Conservation (phyloP, 2,888 invertebrate genomes). For the Ichneumoninae sp. region DNA sequence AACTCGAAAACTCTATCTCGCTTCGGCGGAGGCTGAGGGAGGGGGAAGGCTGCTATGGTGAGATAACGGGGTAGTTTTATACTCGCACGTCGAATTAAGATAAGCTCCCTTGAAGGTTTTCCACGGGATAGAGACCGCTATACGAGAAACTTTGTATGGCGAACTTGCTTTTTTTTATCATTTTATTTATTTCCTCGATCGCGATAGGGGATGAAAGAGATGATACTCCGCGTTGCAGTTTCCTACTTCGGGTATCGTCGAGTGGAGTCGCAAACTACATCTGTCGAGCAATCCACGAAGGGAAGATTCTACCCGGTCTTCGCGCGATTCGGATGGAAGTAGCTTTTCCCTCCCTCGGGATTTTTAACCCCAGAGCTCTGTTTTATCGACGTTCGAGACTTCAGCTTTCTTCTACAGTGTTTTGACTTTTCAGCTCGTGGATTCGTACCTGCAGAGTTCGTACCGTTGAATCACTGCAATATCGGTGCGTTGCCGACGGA, state of each 20-base stretch:
- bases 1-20: slow-evolving; percentile 48
- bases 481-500: neutral
- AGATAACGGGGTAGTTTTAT: slow-evolving; percentile 23
- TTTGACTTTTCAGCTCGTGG: neutral
- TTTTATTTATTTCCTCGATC: neutral
- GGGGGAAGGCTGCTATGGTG: slow-evolving; percentile 30
- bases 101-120: slow-evolving; percentile 28
- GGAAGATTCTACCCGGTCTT: neutral
- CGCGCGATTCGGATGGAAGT: neutral
- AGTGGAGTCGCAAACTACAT: neutral
- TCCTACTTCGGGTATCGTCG: neutral
- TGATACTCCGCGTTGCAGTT: neutral
- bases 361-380: slow-evolving; percentile 12
- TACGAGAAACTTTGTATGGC: slow-evolving; percentile 28
- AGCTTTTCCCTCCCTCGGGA: neutral
- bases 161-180: neutral
- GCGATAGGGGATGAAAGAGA: neutral
- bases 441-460: neutral
- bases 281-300: slow-evolving; percentile 1
- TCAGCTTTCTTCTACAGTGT: neutral
- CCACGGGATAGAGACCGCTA: slow-evolving; percentile 6
- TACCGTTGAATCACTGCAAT: too few species aligned
- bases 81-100: slow-evolving; percentile 54
- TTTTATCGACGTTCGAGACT: neutral
- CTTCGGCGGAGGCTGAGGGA: slow-evolving; percentile 27